Evolutionary conservation across 2,888 invertebrate species (phyloP).

Genomic region (Mesoligia furuncula): DNA sequence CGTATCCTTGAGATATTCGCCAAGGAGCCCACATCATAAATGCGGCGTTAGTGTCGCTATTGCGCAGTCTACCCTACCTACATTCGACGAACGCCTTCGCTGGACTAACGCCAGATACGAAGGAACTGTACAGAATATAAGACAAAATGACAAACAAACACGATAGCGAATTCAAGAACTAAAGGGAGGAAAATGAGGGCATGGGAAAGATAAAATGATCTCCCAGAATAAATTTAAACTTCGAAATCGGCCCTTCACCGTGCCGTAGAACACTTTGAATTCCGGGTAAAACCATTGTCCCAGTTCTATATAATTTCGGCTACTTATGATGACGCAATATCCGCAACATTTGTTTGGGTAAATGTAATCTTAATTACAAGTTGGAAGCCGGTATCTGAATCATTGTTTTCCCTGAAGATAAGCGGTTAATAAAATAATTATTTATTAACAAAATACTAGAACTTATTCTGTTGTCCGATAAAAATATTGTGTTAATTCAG

Average conservation of each 20-base stretch:
- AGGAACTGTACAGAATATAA: background rate
- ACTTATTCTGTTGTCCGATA: slow-evolving; percentile 24
- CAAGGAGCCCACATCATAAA: background rate
- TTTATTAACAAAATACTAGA: slow-evolving; percentile 35
- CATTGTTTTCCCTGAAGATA: slow-evolving; percentile 42
- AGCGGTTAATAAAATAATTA: slow-evolving; percentile 26
- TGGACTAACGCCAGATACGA: slow-evolving; percentile 29
- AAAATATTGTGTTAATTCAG: slow-evolving; percentile 22
- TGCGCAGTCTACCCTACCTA: background rate
- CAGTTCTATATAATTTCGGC: background rate
- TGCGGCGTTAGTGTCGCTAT: background rate
- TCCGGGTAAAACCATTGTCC: background rate
- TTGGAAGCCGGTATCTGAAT: slow-evolving; percentile 2
- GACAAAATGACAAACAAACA: background rate
- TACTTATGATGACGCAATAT: slow-evolving; percentile 26
- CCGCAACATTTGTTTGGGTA: slow-evolving; percentile 26
- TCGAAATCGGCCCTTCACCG: background rate
- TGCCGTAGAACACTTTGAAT: background rate
- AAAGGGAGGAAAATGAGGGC: background rate
- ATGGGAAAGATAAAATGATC: background rate
- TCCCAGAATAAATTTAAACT: too few relatives aligned
- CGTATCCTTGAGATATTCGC: background rate
- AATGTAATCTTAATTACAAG: slow-evolving; percentile 16
- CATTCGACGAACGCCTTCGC: slow-evolving; percentile 5
- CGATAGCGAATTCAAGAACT: background rate